A percentile compares a stretch with the other conserved stretches of the same genome.
Evolutionary conservation across 2,797 vertebrate genomes (phyloP).

Genomic region (Sarcoramphus papa): DNA sequence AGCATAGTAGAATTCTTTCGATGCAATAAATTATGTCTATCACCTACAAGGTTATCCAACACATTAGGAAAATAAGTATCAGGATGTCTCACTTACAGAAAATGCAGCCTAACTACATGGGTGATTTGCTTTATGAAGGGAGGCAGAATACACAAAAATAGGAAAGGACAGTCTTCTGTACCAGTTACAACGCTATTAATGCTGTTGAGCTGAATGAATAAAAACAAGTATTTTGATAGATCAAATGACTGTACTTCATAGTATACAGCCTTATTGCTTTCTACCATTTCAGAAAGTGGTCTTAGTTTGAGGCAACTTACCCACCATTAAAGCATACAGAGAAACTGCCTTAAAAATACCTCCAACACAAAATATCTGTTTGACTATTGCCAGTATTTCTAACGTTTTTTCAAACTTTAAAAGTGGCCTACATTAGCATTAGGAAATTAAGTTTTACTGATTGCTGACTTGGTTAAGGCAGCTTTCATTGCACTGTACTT

Average conservation of each 20-base stretch:
- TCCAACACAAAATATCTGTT: background rate
- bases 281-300: background rate
- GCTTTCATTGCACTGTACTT: background rate
- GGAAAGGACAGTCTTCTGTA: background rate
- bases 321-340: background rate
- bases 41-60: background rate
- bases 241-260: background rate
- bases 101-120: background rate
- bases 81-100: background rate
- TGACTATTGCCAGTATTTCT: background rate
- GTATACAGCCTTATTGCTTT: background rate
- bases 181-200: background rate
- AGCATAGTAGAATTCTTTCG: background rate
- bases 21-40: background rate
- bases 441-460: background rate
- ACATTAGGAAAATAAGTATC: background rate
- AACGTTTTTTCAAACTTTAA: background rate
- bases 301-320: background rate
- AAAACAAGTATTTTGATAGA: background rate
- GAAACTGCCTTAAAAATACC: background rate
- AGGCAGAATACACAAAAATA: background rate
- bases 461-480: background rate
- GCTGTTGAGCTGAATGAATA: background rate
- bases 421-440: background rate
- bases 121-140: background rate